A percentile compares a stretch with the other conserved stretches of the same genome.
Conservation (phyloP, 2,113 vertebrate species). For the Geococcyx californianus region DNA sequence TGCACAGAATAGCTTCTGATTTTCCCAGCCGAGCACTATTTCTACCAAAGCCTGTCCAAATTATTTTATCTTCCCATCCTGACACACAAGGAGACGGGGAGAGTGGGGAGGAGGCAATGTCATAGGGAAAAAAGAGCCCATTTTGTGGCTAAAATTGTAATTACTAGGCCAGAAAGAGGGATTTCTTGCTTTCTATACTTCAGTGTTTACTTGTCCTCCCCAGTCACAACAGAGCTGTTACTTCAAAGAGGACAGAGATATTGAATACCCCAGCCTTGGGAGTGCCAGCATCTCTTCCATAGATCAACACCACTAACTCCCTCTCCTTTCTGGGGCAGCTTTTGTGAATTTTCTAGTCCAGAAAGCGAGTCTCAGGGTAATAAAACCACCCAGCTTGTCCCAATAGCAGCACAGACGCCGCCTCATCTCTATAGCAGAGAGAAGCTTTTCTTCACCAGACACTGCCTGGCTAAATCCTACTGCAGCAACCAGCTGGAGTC, state of each 20-base stretch:
- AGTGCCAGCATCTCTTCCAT: background rate
- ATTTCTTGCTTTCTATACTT: background rate
- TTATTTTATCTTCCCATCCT: background rate
- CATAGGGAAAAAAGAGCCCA: background rate
- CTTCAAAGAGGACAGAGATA: background rate
- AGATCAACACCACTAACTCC: background rate
- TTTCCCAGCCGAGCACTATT: background rate
- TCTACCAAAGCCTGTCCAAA: background rate
- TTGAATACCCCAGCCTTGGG: background rate
- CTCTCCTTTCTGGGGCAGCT: background rate
- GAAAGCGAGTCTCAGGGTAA: background rate
- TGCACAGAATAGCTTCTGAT: background rate
- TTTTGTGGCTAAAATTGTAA: background rate
- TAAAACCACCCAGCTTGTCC: background rate
- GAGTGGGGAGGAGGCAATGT: background rate
- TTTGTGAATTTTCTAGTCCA: background rate
- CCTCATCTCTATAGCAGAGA: background rate
- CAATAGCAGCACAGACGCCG: background rate
- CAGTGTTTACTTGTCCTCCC: background rate
- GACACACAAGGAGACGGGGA: background rate
- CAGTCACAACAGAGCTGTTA: background rate
- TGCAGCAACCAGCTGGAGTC: constrained; percentile 25
- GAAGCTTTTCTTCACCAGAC: background rate
- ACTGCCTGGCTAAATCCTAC: background rate
- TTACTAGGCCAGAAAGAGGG: background rate